Evolutionary conservation across 2,888 invertebrate genomes (phyloP), one percentile per base, ranked within the genome.

Genomic region (Leptinotarsa juncta): DNA sequence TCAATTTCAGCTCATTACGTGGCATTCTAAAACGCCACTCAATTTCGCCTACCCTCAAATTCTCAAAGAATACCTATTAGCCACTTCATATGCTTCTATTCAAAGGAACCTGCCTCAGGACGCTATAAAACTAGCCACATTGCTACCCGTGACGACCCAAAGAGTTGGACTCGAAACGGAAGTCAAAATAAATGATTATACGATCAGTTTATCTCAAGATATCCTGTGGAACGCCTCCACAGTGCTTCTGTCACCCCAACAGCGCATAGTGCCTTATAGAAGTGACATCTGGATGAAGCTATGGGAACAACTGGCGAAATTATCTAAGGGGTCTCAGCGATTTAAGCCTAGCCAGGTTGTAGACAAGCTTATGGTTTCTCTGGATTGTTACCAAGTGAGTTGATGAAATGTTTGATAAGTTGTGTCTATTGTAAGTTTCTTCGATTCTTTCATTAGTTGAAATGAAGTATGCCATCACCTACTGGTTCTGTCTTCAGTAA

Each of bases 221-320:
- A 91, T 92, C 80, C 88, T 96, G 69, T 95, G 94, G 93, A 95
- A 94, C 85, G 94, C 95, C 15, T 91, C 93, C 32, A 95, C 94
- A 87, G 95, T 95, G 92, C 89, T 96, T 67, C 88, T 96, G 70
- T 94, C 96, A 3, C 95, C 96, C 1, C 93, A 95, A 73, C 96
- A 96, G 87, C 90, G 96, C 77, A 91, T 96, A 66, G 91, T 94
- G n/a, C 95, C 95, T 73, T 95, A 95, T 87, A 90, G 93, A 69
- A 92, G 92, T 78, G 96, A 96, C 87, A 91, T 94, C 83, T 96
- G 96, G 96, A 95, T 95, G 57, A 91, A 93, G 77, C 88, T 96
- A 80, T 96, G 95, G 95, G 93, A 93, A 81, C 91, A 92, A 77
- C 90, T 94, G 50, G 90, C 90, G 68, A 91, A 90, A 83, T 89